Percentiles rank a stretch among this genome's conserved stretches.
Conservation (phyloP, 2,888 invertebrate genomes). For the Isoperla grammatica region DNA sequence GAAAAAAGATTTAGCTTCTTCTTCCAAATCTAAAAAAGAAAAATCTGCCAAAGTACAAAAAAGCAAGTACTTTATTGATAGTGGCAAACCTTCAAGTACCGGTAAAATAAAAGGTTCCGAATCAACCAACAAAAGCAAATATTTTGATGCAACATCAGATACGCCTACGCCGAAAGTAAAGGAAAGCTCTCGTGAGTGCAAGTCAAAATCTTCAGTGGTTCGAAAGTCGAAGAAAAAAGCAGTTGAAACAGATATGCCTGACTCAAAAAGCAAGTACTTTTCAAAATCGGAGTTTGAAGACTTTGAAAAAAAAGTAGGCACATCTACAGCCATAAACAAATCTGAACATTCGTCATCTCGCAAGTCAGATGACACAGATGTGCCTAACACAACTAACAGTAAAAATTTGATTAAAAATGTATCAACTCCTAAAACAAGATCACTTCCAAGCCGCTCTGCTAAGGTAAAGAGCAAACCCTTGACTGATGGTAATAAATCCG, state of each 20-base stretch:
- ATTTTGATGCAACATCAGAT: neutral
- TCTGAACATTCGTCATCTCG: too few species aligned
- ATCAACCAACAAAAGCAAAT: neutral
- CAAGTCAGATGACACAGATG: too few species aligned
- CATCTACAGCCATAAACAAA: too few species aligned
- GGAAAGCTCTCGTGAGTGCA: neutral
- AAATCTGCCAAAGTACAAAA: neutral
- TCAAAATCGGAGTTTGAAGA: neutral
- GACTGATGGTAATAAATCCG: neutral
- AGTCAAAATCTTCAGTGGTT: neutral
- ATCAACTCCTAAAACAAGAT: neutral
- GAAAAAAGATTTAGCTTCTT: conserved; percentile 13
- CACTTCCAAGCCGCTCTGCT: neutral
- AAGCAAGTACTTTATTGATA: conserved; percentile 11
- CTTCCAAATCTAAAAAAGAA: conserved; percentile 11
- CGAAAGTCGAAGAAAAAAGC: neutral
- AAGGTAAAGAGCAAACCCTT: neutral
- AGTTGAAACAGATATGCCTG: neutral
- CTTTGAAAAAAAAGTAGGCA: too few species aligned
- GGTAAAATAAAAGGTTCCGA: neutral
- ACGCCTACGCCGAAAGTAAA: neutral
- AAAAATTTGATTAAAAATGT: too few species aligned
- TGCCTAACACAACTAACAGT: too few species aligned
- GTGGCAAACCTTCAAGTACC: too few species aligned
- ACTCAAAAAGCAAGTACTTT: conserved; percentile 6